A percentile compares a stretch with the other conserved stretches of the same genome.
Conservation (phyloP, 2,797 vertebrate species). For the Dermochelys coriacea region DNA sequence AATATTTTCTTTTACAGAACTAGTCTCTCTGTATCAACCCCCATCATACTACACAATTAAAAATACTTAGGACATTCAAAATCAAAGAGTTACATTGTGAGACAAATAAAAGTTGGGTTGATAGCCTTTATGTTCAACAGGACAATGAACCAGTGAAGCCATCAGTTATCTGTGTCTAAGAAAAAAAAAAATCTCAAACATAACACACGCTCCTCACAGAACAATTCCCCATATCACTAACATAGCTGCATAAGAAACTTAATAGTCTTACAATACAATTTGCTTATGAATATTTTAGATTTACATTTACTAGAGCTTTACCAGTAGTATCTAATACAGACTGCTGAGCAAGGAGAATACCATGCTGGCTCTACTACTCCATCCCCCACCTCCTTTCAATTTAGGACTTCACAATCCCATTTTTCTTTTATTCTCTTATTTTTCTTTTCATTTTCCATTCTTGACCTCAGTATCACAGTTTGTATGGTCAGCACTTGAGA, state of each 20-base stretch:
- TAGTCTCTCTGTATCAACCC: neutral
- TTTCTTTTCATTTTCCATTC: neutral
- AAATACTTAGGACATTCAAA: neutral
- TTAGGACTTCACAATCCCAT: neutral
- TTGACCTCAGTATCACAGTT: neutral
- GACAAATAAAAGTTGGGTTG: neutral
- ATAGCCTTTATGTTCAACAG: neutral
- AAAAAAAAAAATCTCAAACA: neutral
- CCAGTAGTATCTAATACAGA: neutral
- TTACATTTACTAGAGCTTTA: neutral
- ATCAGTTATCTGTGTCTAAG: neutral
- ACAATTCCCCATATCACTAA: neutral
- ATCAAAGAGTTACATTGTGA: neutral
- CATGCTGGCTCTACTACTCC: neutral
- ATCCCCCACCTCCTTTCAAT: rapidly evolving
- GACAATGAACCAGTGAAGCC: neutral
- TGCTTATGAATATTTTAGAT: neutral
- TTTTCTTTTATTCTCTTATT: neutral
- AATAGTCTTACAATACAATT: neutral
- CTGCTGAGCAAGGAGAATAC: rapidly evolving
- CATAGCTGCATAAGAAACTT: neutral
- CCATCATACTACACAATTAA: neutral
- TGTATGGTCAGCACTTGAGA: neutral
- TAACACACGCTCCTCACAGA: neutral
- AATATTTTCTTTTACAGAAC: too few species aligned